A percentile compares a stretch with the other conserved stretches of the same genome.
phyloP scores from a whole-genome alignment of 2,888 invertebrate genomes.

The Thelaira solivaga region DNA sequence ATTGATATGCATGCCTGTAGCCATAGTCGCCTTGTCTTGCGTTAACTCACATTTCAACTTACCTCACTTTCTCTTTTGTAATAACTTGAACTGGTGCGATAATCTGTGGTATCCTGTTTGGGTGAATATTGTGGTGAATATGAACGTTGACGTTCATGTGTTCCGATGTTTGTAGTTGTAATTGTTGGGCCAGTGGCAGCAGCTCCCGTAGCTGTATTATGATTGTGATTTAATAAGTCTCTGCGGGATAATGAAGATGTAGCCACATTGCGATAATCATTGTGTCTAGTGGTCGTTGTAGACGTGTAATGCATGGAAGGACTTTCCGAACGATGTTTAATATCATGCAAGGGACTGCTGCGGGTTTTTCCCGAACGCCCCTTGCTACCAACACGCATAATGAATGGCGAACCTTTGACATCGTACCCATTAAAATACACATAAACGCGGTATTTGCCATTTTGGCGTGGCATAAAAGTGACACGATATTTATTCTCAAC shows the following conservation, averaged over 20 bases:
- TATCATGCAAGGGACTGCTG: conserved; percentile 79
- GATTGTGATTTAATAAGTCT: conserved; percentile 68
- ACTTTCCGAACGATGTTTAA: conserved; percentile 77
- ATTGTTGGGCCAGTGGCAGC: conserved; percentile 42
- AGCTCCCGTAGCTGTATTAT: conserved; percentile 47
- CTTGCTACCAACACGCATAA: conserved; percentile 89
- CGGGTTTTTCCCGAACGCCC: conserved; percentile 79
- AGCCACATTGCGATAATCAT: conserved; percentile 72
- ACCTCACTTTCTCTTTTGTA: conserved; percentile 77
- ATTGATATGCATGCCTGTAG: too few species aligned
- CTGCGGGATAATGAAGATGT: conserved; percentile 68
- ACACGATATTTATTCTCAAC: conserved; percentile 86
- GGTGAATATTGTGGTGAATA: conserved; percentile 77
- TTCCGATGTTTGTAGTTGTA: conserved; percentile 43
- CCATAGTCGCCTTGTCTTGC: background rate
- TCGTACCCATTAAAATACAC: conserved; percentile 96
- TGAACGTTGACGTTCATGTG: conserved; percentile 71
- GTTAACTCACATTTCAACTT: conserved; percentile 57
- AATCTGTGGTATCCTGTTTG: conserved; percentile 73
- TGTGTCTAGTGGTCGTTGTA: conserved; percentile 73
- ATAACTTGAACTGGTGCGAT: conserved; percentile 74
- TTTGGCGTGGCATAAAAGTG: conserved; percentile 87
- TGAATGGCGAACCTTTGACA: conserved; percentile 89
- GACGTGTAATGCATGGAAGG: conserved; percentile 77
- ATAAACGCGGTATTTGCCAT: conserved; percentile 89